Conservation (phyloP, 2,888 invertebrate genomes). For the Hypsopygia costalis region DNA sequence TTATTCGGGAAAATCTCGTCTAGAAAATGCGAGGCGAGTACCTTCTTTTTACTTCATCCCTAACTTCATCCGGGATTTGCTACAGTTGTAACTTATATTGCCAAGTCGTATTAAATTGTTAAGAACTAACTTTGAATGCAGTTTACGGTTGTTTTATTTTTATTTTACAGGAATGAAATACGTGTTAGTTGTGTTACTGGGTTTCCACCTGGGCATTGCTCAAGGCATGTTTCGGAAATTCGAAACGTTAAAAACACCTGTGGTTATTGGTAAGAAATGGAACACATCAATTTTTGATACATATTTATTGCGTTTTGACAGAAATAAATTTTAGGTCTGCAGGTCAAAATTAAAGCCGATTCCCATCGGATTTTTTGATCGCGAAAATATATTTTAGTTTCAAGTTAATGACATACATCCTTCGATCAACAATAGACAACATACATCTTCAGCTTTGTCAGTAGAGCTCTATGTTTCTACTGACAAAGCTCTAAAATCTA, state of each 20-base stretch:
- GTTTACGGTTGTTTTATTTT: conserved; percentile 20
- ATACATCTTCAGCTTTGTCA: too few species aligned
- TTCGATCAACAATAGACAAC: too few species aligned
- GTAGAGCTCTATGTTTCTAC: too few species aligned
- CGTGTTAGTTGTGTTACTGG: conserved; percentile 37
- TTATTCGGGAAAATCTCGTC: conserved; percentile 36
- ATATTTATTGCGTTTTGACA: too few species aligned
- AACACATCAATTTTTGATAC: too few species aligned
- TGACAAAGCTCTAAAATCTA: too few species aligned
- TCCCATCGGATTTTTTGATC: too few species aligned
- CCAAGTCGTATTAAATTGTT: conserved; percentile 24
- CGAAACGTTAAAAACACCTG: conserved; percentile 50
- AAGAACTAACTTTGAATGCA: conserved; percentile 22
- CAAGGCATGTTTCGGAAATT: conserved; percentile 56
- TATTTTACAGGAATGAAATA: conserved; percentile 40
- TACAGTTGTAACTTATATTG: conserved; percentile 25
- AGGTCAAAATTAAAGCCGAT: too few species aligned
- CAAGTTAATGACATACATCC: too few species aligned
- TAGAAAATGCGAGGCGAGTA: conserved; percentile 54
- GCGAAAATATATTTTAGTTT: too few species aligned
- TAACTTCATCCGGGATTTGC: conserved; percentile 24
- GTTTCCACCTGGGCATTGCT: conserved; percentile 32
- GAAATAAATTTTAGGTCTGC: too few species aligned
- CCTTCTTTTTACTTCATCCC: conserved; percentile 26
- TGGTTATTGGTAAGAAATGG: conserved; percentile 54